Evolutionary conservation across 23 tunicate genomes (phyloP).

Genomic region (Styela clava): DNA sequence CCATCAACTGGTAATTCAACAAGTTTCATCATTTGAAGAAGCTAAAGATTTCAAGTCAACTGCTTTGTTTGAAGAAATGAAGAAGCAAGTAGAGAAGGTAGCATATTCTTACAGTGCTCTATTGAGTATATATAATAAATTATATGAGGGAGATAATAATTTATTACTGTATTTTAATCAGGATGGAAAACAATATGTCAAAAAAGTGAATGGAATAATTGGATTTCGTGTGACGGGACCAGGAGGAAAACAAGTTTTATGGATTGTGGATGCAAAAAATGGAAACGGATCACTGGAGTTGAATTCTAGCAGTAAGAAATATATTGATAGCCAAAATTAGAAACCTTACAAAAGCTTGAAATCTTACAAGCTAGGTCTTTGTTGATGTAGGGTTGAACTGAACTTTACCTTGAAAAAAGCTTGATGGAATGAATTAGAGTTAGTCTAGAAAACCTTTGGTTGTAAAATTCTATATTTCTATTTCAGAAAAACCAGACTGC

Average conservation of each 20-base stretch:
- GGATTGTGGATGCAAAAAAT: slow-evolving; percentile 81
- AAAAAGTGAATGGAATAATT: slow-evolving; percentile 86
- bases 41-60: slow-evolving; percentile 85
- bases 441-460: no score
- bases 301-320: slow-evolving; percentile 68
- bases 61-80: slow-evolving; percentile 49
- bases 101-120: background rate
- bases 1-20: background rate
- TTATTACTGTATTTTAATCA: background rate
- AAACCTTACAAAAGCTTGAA: no score
- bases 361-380: no score
- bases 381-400: no score
- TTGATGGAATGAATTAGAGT: no score
- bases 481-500: slow-evolving; percentile 77
- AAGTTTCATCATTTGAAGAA: background rate
- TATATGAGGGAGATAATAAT: background rate
- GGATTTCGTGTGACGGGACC: slow-evolving; percentile 68
- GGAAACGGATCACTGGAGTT: slow-evolving; percentile 82
- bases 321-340: no score
- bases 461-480: no score
- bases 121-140: background rate
- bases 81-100: slow-evolving; percentile 7
- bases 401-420: no score
- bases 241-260: slow-evolving; percentile 48
- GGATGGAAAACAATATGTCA: slow-evolving; percentile 74